These are phyloP conservation scores for Prinia subflava DNA, from an alignment of 2,113 vertebrate genomes.

Conservation along the genomic window DNA sequence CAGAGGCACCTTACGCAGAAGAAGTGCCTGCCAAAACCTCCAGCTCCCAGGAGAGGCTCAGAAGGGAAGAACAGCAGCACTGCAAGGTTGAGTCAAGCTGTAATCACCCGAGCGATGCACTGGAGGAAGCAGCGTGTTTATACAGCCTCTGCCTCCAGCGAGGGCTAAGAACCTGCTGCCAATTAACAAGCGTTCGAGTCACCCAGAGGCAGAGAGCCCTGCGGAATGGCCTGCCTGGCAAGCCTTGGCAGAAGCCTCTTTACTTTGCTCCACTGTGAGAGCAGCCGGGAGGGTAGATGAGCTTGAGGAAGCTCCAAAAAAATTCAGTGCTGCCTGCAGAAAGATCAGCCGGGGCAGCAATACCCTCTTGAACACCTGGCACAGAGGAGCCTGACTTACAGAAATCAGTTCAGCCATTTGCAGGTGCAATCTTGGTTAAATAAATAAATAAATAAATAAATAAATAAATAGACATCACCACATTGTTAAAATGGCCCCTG, in stretches of 20 bases:
- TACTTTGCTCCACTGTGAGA: background rate
- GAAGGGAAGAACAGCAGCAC: slow-evolving; percentile 33
- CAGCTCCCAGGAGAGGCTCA: slow-evolving; percentile 1
- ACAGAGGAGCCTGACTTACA: background rate
- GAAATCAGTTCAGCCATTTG: background rate
- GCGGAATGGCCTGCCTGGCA: background rate
- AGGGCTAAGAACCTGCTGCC: background rate
- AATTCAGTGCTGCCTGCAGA: background rate
- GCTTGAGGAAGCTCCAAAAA: background rate
- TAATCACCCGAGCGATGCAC: background rate
- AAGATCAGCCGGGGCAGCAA: background rate
- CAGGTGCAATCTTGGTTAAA: background rate
- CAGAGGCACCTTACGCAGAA: background rate
- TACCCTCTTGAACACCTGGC: background rate
- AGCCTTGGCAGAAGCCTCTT: background rate
- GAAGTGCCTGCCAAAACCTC: slow-evolving; percentile 23
- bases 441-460: background rate
- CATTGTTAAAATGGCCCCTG: background rate
- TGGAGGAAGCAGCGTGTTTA: background rate
- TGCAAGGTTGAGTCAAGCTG: slow-evolving; percentile 33
- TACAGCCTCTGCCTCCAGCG: background rate
- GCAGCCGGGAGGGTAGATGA: background rate
- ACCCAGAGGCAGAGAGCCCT: background rate
- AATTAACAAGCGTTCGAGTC: background rate
- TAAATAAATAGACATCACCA: background rate